Evolutionary conservation across 2,888 invertebrate species (phyloP), one percentile per base, ranked within the genome.

Genomic region (Celastrina argiolus): DNA sequence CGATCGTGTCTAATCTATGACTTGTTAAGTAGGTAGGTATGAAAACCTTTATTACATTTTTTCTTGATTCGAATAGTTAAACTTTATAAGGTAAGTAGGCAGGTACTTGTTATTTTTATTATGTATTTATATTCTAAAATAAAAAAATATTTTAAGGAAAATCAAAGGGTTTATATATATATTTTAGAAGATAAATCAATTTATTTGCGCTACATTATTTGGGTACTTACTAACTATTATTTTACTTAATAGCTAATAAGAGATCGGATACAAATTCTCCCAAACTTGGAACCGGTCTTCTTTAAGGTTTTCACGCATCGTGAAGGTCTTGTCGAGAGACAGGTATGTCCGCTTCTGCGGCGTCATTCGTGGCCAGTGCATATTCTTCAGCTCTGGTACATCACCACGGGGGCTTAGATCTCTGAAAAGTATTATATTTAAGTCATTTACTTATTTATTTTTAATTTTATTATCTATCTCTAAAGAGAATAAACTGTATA

Each of bases 241-340:
- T 3, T 28, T 31, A 31, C 2, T 31, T 31, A n/a, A n/a, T 31
- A 31, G 10, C 39, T 39, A 61, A 12, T 61, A 61, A 5, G 18
- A 18, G 2, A 83, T 81, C 0, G 84, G 85, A 56, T 84, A 85
- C 8, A 86, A 69, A 14, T 82, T 77, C 8, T 86, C 85, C 86
- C 86, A 87, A 0, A 84, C 56, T 7, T 71, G 63, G 69, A 80
- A 80, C 3, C 81, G 70, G 2, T 81, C 76, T 70, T 85, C 83
- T 22, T 75, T 75, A 63, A 85, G 69, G 63, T 84, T 81, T 45
- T 73, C 69, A 0, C 70, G 69, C 2, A 83, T 71, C 0, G 77
- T 64, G 63, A 82, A 74, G 58, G 76, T 64, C 1, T 72, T 67
- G 66, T 70, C 80, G 2, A 87, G 66, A 8, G 73, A 73, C 14